Percentiles rank a stretch among this genome's conserved stretches.
Conservation (phyloP, 1,140 invertebrate genomes). For the Hyphantria cunea region DNA sequence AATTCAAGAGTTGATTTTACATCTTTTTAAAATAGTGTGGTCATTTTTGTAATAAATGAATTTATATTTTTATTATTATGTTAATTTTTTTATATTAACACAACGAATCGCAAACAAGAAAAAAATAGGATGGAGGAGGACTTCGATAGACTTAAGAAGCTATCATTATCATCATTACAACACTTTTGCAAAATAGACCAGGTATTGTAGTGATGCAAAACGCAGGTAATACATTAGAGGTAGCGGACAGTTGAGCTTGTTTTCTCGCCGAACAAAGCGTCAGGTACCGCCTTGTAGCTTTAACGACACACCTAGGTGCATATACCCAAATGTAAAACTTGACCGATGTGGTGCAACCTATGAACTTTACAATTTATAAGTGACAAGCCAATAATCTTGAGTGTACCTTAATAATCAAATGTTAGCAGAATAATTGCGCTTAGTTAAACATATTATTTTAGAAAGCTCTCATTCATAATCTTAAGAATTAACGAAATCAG, state of each 20-base stretch:
- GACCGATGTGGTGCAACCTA: not conserved
- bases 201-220: not conserved
- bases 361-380: not conserved
- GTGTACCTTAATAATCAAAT: not conserved
- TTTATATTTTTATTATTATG: too few species aligned
- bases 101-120: too few species aligned
- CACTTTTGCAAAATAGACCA: not conserved
- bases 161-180: not conserved
- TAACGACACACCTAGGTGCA: conserved; percentile 13
- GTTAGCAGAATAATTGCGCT: not conserved
- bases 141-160: too few species aligned
- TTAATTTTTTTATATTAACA: too few species aligned
- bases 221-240: not conserved
- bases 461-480: too few species aligned
- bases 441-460: too few species aligned
- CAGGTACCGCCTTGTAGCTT: conserved; percentile 12
- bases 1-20: too few species aligned
- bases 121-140: too few species aligned
- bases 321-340: not conserved
- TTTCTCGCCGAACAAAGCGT: conserved; percentile 1
- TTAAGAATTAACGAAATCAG: too few species aligned
- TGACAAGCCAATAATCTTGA: not conserved
- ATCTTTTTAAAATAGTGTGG: too few species aligned
- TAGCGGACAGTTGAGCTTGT: not conserved
- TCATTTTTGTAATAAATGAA: too few species aligned